Conservation (phyloP, 2,797 vertebrate species). For the Holocentrus rufus region DNA sequence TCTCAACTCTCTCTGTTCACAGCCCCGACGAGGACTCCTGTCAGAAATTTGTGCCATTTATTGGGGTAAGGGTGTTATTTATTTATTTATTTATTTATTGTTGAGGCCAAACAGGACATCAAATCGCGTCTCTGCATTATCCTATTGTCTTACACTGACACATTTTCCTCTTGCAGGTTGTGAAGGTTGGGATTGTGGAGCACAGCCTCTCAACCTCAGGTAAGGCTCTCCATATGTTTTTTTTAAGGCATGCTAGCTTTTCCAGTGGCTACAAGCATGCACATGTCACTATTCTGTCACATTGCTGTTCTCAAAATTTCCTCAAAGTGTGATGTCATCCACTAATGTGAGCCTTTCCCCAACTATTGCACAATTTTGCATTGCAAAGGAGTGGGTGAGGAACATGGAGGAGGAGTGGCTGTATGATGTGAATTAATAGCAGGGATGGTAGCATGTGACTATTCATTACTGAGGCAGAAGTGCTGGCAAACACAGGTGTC, state of each 20-base stretch:
- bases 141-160: constrained; percentile 2
- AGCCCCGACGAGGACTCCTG: constrained; percentile 93
- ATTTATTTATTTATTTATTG: neutral
- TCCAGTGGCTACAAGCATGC: neutral
- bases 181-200: constrained; percentile 88
- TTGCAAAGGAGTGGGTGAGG: neutral
- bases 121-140: neutral
- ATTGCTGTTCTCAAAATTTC: no score
- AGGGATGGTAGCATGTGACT: no score
- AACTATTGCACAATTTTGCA: neutral
- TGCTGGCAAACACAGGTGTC: neutral
- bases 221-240: constrained; percentile 61
- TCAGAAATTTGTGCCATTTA: constrained; percentile 94
- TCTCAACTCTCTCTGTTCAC: constrained; percentile 54
- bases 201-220: constrained; percentile 85
- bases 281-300: no score
- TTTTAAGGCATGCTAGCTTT: neutral
- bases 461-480: neutral
- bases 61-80: constrained; percentile 83
- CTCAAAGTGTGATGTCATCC: neutral
- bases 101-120: fast-evolving
- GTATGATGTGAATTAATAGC: neutral
- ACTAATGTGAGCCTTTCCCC: neutral
- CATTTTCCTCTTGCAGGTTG: constrained; percentile 74
- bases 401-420: neutral